Conservation (phyloP, 2,888 invertebrate species). For the Reticulitermes lucifugus region DNA sequence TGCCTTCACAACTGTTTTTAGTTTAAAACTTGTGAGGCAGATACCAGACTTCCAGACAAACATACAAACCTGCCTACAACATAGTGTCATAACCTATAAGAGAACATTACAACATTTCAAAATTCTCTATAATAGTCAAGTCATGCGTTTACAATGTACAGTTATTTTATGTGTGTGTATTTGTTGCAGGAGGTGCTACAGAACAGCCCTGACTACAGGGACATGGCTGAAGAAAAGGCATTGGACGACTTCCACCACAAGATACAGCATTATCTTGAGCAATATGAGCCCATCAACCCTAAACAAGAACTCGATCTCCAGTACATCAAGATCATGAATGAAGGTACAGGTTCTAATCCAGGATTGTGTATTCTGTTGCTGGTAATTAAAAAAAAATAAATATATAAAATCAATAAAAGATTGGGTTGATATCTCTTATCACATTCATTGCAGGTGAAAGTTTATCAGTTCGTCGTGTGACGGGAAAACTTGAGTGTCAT, state of each 20-base stretch:
- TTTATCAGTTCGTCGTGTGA: neutral
- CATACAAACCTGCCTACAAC: too few relatives aligned
- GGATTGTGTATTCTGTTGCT: neutral
- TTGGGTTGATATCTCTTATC: neutral
- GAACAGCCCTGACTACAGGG: conserved; percentile 87
- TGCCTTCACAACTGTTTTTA: neutral
- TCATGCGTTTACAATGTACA: too few relatives aligned
- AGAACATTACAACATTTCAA: too few relatives aligned
- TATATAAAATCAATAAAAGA: neutral
- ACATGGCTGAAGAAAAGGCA: conserved; percentile 82
- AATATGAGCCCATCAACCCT: conserved; percentile 82
- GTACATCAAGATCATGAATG: conserved; percentile 69
- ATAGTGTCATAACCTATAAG: too few relatives aligned
- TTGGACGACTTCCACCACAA: conserved; percentile 84
- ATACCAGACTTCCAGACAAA: too few relatives aligned
- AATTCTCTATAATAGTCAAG: too few relatives aligned
- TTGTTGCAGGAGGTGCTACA: conserved; percentile 77
- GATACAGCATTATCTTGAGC: conserved; percentile 84
- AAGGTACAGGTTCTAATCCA: conserved; percentile 53
- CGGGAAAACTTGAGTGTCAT: conserved; percentile 5
- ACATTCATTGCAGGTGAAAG: neutral
- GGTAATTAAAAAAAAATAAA: neutral
- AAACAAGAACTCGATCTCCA: conserved; percentile 64
- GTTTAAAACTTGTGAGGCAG: neutral
- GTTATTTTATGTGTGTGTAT: neutral